phyloP scores from a whole-genome alignment of 2,888 invertebrate genomes.

The Trichogramma evanescens region DNA sequence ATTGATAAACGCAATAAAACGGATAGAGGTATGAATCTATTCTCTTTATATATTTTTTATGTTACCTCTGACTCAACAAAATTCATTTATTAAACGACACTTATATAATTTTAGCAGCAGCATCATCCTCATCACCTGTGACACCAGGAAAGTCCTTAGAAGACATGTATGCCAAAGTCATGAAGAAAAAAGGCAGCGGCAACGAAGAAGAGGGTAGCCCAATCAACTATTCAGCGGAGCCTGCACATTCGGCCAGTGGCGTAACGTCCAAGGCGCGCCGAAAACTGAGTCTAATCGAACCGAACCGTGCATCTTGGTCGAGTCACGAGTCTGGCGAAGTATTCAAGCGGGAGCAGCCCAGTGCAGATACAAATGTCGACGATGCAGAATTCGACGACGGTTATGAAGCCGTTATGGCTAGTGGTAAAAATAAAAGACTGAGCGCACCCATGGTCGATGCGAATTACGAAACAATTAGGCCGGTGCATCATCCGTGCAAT shows the following conservation, averaged over 20 bases:
- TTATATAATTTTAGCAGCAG: not conserved
- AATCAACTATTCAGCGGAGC: not conserved
- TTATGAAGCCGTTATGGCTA: slow-evolving; percentile 59
- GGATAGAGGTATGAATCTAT: slow-evolving; percentile 27
- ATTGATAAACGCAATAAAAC: slow-evolving; percentile 40
- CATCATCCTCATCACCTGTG: slow-evolving; percentile 7
- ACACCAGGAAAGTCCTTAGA: slow-evolving; percentile 60
- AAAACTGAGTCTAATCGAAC: slow-evolving; percentile 38
- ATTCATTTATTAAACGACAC: not conserved
- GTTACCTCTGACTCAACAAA: not conserved
- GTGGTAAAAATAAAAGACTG: slow-evolving; percentile 5
- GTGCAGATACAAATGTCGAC: not conserved
- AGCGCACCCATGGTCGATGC: slow-evolving; percentile 53
- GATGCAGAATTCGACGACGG: slow-evolving; percentile 55
- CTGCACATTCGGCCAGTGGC: not conserved
- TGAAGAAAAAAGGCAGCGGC: slow-evolving; percentile 55
- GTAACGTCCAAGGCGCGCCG: slow-evolving; percentile 16
- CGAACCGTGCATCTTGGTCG: slow-evolving; percentile 40
- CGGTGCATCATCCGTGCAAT: slow-evolving; percentile 38
- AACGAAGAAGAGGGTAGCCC: slow-evolving; percentile 21
- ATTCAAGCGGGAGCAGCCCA: slow-evolving; percentile 35
- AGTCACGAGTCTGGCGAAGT: slow-evolving; percentile 40
- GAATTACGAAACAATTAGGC: slow-evolving; percentile 71
- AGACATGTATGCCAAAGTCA: slow-evolving; percentile 85
- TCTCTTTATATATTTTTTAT: not conserved